A percentile compares a stretch with the other conserved stretches of the same genome.
Evolutionary conservation across 2,888 invertebrate genomes (phyloP).

Genomic region (Dynastes grantii): DNA sequence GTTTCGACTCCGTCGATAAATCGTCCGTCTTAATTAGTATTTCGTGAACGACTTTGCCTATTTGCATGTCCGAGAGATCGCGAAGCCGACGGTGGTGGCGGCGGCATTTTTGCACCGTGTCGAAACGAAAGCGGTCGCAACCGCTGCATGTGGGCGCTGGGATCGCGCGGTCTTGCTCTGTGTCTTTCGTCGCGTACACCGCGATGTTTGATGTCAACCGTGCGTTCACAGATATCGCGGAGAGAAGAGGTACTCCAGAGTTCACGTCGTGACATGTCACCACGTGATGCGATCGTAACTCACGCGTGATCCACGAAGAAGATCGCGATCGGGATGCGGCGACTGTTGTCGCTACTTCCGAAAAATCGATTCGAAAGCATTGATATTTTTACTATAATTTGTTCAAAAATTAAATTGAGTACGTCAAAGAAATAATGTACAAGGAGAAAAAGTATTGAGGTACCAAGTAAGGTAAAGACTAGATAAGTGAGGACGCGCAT

Average conservation of each 20-base stretch:
- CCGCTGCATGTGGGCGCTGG: conserved; percentile 61
- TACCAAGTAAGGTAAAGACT: too few species aligned
- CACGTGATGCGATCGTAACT: conserved; percentile 66
- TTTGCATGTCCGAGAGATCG: conserved; percentile 33
- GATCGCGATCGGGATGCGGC: conserved; percentile 1
- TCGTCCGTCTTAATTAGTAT: conserved; percentile 32
- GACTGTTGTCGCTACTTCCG: conserved; percentile 55
- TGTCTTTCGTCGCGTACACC: conserved; percentile 46
- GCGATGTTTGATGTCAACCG: conserved; percentile 67
- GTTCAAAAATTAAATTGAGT: too few species aligned
- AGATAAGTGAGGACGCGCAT: too few species aligned
- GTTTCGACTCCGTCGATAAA: background rate
- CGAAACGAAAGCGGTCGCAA: conserved; percentile 32
- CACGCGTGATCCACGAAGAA: conserved; percentile 66
- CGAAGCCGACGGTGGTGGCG: background rate
- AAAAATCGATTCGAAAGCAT: conserved; percentile 20
- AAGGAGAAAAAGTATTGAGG: too few species aligned
- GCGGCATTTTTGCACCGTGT: conserved; percentile 5
- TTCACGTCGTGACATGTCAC: conserved; percentile 67
- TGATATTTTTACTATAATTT: too few species aligned
- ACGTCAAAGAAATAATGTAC: too few species aligned
- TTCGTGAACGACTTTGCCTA: conserved; percentile 23
- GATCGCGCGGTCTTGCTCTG: conserved; percentile 62
- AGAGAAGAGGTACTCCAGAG: conserved; percentile 56
- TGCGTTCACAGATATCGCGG: conserved; percentile 62